Base-by-base conservation (phyloP, 1,140 invertebrate species). In the Ooceraea biroi region DNA sequence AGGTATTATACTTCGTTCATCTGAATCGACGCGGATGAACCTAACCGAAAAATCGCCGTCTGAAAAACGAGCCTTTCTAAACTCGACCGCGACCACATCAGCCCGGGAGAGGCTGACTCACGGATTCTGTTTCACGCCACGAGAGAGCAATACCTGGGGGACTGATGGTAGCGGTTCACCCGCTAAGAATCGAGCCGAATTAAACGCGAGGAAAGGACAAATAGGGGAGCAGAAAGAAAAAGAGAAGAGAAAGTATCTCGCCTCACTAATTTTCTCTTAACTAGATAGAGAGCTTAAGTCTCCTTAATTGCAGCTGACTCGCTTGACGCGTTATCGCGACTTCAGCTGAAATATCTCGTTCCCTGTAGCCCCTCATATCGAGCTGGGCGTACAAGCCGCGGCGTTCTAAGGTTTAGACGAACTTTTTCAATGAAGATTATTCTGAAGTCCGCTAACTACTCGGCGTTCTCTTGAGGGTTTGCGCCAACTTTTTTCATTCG, bases 361-460 rank as follows among this genome's bases (percentile, higher is more conserved):
- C 61, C 76, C 87, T 89, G 84, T 73, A 83, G 84, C 89, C 87
- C 85, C 88, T 91, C 91, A 92, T 91, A 92, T 93, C 90, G 86
- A 89, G 89, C 86, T 68, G 61, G 80, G 87, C 88, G 88, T 89
- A 89, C 91, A 91, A 80, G 72, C 66, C 58, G 85, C 78, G 86
- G 87, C 89, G 89, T 91, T 91, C 88, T 89, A 91, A 93, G 92
- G 91, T 92, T 93, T 93, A 90, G 90, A 90, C 88, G 88, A 93
- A 94, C 93, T 94, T 94, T 94, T 94, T 93, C 92, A 93, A 93
- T 94, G 92, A 94, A 93, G 93, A 93, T 93, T 93, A 94, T 94
- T 91, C 91, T 87, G 85, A 92, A 93, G 92, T 93, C 90, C 87
- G 90, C 91, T 93, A 93, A 93, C 93, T 93, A 91, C 91, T 91